A percentile compares a stretch with the other conserved stretches of the same genome.
These are phyloP conservation scores for Aspidiotus destructor DNA, from an alignment of 2,888 invertebrate species.

Conservation along the genomic window DNA sequence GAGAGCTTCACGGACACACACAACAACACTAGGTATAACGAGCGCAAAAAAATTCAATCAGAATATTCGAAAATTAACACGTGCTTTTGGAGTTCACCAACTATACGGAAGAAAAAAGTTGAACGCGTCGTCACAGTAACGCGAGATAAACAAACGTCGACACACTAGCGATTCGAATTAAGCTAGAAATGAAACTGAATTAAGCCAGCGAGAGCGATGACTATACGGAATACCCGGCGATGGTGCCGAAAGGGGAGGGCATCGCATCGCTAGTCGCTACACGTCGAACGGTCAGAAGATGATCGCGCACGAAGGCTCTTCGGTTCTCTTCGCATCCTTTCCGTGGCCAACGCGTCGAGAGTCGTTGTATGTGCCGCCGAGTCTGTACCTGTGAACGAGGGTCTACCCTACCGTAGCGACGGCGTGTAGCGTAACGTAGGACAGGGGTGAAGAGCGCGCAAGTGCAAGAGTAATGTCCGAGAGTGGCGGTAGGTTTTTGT, in stretches of 20 bases:
- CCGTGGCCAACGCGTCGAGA: no score
- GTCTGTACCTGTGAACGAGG: no score
- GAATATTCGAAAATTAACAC: background rate
- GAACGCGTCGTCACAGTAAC: conserved; percentile 2
- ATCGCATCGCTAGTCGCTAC: background rate
- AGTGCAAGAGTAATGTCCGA: conserved; percentile 4
- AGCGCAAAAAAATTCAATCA: no score
- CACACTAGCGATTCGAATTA: background rate
- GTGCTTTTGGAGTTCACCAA: background rate
- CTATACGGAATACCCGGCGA: background rate
- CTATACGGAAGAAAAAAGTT: background rate
- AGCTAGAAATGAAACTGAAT: conserved; percentile 4
- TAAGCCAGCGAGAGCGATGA: background rate
- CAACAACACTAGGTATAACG: no score
- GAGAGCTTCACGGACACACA: no score
- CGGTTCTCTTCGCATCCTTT: background rate
- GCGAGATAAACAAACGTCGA: conserved; percentile 1
- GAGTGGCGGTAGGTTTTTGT: no score
- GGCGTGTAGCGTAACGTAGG: background rate
- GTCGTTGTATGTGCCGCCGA: no score
- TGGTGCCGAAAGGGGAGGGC: no score
- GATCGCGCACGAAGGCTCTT: conserved; percentile 2
- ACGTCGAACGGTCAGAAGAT: background rate
- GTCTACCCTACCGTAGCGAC: background rate
- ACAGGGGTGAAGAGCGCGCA: background rate